These are phyloP conservation scores for Lutraria lutraria DNA, from an alignment of 2,888 invertebrate genomes.

Conservation along the genomic window DNA sequence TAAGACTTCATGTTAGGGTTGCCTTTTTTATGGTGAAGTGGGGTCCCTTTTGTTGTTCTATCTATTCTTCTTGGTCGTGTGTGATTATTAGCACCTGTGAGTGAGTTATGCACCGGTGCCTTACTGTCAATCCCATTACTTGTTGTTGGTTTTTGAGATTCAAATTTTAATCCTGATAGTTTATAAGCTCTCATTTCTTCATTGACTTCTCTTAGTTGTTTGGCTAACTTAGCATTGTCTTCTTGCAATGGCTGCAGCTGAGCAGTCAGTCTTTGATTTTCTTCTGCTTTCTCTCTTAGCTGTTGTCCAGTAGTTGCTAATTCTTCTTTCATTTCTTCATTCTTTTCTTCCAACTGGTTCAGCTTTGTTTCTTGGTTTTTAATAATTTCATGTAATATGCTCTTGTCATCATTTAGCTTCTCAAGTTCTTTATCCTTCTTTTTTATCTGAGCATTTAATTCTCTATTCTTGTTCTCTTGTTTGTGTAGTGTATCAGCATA, in stretches of 20 bases:
- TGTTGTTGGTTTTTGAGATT: too few relatives aligned
- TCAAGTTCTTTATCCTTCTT: conserved; percentile 23
- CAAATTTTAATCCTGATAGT: too few relatives aligned
- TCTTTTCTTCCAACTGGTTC: background rate
- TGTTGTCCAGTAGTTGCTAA: background rate
- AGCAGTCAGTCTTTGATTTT: background rate
- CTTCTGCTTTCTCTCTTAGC: background rate
- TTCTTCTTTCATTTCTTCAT: conserved; percentile 10
- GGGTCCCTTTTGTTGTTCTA: too few relatives aligned
- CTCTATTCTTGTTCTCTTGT: conserved; percentile 51
- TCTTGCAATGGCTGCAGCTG: background rate
- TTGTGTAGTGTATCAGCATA: conserved; percentile 55
- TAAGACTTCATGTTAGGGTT: too few relatives aligned
- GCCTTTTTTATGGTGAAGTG: too few relatives aligned
- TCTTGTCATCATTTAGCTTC: background rate
- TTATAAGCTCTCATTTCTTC: background rate
- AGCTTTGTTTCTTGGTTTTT: background rate
- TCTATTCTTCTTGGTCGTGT: too few relatives aligned
- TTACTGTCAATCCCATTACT: too few relatives aligned
- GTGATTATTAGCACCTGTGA: too few relatives aligned
- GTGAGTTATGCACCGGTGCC: too few relatives aligned
- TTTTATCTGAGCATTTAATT: conserved; percentile 10
- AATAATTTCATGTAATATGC: background rate
- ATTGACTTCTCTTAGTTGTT: background rate
- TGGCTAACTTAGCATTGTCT: background rate